These are phyloP conservation scores for Proterorhinus semilunaris DNA, from an alignment of 2,113 vertebrate genomes.

Conservation along the genomic window DNA sequence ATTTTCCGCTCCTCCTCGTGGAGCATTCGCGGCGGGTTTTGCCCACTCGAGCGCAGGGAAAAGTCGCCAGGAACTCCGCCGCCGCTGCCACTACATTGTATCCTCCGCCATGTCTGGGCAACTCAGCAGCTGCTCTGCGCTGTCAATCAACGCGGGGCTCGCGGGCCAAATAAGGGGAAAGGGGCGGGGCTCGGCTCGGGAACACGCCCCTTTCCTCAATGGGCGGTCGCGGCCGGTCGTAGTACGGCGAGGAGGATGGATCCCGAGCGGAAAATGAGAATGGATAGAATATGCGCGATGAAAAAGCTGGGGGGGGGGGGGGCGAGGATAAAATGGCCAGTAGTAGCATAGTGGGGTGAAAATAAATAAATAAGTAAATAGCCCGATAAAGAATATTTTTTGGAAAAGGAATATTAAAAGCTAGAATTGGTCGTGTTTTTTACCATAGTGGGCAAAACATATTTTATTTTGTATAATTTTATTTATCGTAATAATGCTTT, in stretches of 20 bases:
- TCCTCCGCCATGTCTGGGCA: conserved; percentile 83
- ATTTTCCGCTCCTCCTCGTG: conserved; percentile 41
- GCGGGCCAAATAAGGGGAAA: conserved; percentile 73
- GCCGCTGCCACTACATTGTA: conserved; percentile 71
- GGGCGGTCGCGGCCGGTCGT: conserved; percentile 62
- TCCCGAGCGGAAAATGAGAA: conserved; percentile 52
- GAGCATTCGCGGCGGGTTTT: conserved; percentile 46
- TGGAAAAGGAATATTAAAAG: too few species aligned
- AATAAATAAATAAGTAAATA: too few species aligned
- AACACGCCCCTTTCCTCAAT: conserved; percentile 70
- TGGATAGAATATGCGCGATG: conserved; percentile 33
- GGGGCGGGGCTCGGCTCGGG: conserved; percentile 29
- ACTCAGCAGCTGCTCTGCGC: conserved; percentile 81
- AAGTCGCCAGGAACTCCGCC: conserved; percentile 76
- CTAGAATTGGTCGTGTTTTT: too few species aligned
- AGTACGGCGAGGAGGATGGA: conserved; percentile 49
- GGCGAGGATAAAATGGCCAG: too few species aligned
- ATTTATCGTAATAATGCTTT: too few species aligned
- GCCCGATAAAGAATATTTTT: too few species aligned
- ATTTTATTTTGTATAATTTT: too few species aligned
- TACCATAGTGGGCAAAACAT: too few species aligned
- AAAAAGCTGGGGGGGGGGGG: conserved; percentile 12
- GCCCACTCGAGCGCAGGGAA: conserved; percentile 58
- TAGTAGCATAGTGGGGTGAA: too few species aligned
- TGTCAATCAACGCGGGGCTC: conserved; percentile 77